Evolutionary conservation across 2,113 vertebrate genomes (phyloP).

Genomic region (Petroica traversi): DNA sequence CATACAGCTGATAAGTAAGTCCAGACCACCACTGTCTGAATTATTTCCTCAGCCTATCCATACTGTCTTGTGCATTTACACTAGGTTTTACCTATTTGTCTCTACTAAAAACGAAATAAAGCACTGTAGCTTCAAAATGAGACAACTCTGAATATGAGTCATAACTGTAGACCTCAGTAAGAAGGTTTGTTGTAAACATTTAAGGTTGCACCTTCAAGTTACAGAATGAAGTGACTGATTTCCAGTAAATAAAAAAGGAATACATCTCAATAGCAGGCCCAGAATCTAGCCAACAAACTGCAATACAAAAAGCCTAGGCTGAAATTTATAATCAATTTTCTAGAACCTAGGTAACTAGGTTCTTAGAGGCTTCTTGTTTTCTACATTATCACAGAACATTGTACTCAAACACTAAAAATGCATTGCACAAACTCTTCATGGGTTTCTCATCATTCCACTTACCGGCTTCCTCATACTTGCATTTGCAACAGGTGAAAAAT

Average conservation of each 20-base stretch:
- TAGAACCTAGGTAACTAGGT: not conserved
- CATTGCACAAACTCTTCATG: not conserved
- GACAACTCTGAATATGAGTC: not conserved
- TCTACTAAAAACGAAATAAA: not conserved
- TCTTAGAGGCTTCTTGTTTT: not conserved
- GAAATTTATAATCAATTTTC: not conserved
- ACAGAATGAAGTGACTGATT: not conserved
- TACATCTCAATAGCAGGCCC: not conserved
- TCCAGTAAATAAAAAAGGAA: not conserved
- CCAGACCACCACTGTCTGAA: not conserved
- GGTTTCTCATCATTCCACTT: not conserved
- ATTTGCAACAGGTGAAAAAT: not conserved
- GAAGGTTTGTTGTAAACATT: not conserved
- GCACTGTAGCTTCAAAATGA: not conserved
- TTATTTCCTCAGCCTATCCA: not conserved
- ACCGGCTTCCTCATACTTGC: not conserved
- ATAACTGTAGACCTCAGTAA: not conserved
- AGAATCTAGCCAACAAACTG: not conserved
- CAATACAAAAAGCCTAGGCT: not conserved
- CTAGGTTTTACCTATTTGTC: not conserved
- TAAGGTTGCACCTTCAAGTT: not conserved
- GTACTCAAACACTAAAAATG: not conserved
- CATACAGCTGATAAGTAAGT: not conserved
- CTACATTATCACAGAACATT: not conserved
- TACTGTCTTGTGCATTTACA: not conserved